A percentile compares a stretch with the other conserved stretches of the same genome.
Conservation (phyloP, 1,140 invertebrate species). For the Drosophila ercepeae region DNA sequence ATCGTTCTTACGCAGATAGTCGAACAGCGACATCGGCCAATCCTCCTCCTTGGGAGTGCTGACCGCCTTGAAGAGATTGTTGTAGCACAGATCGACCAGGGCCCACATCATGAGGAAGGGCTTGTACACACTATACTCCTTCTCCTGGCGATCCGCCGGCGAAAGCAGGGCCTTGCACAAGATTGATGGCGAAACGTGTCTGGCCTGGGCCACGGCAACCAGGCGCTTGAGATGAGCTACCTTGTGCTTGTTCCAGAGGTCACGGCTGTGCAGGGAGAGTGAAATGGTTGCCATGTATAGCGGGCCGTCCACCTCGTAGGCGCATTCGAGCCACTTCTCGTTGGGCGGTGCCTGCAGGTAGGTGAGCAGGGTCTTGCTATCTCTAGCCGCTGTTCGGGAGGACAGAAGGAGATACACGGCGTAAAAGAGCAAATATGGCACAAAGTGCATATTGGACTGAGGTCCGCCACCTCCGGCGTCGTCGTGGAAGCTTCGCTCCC, state of each 20-base stretch:
- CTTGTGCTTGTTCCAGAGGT: conserved; percentile 88
- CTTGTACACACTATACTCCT: conserved; percentile 94
- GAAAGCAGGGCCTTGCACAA: conserved; percentile 85
- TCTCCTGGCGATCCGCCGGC: conserved; percentile 85
- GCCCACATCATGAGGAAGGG: conserved; percentile 93
- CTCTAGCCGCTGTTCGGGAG: conserved; percentile 84
- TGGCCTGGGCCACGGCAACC: conserved; percentile 91
- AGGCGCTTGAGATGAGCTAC: conserved; percentile 91
- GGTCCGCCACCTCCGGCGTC: conserved; percentile 98
- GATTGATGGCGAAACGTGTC: conserved; percentile 86
- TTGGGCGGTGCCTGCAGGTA: conserved; percentile 87
- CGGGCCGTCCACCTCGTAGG: conserved; percentile 95
- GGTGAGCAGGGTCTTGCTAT: conserved; percentile 89
- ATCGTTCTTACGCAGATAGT: conserved; percentile 97
- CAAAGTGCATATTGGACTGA: conserved; percentile 98
- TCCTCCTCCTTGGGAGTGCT: conserved; percentile 89
- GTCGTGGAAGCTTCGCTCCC: conserved; percentile 97
- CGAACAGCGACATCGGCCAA: conserved; percentile 94
- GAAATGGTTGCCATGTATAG: conserved; percentile 93
- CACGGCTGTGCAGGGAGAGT: conserved; percentile 90
- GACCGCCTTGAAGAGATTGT: conserved; percentile 88
- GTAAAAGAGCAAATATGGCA: conserved; percentile 97
- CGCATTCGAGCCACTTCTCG: conserved; percentile 90
- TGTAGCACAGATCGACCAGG: conserved; percentile 90
- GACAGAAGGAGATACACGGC: conserved; percentile 91